Evolutionary conservation across 2,888 invertebrate species (phyloP).

Genomic region (Dermolepida albohirtum): DNA sequence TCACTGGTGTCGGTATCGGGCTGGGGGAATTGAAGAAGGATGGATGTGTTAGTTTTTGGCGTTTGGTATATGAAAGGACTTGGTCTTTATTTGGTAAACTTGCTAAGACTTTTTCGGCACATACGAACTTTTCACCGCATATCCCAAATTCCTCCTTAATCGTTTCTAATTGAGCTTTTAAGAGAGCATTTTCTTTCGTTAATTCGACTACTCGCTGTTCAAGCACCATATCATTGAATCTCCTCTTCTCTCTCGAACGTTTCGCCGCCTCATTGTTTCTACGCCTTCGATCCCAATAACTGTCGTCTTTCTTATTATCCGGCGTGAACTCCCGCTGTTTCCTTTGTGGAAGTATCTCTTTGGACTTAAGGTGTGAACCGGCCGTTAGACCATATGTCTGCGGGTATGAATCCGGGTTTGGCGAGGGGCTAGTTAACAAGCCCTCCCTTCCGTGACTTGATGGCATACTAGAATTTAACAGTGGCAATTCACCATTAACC

Average conservation of each 20-base stretch:
- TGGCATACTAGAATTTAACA: conserved; percentile 69
- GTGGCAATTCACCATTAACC: conserved; percentile 76
- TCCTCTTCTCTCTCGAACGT: conserved; percentile 93
- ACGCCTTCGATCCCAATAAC: conserved; percentile 96
- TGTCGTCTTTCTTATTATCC: conserved; percentile 95
- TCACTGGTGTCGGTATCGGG: conserved; percentile 72
- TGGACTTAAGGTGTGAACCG: conserved; percentile 70
- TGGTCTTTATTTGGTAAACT: conserved; percentile 87
- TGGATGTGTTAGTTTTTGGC: conserved; percentile 70
- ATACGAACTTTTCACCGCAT: conserved; percentile 86
- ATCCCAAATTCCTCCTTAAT: conserved; percentile 94
- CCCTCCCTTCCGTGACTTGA: conserved; percentile 64
- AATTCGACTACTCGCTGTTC: conserved; percentile 94
- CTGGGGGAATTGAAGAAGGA: conserved; percentile 69
- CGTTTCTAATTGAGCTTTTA: conserved; percentile 92
- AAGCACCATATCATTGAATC: conserved; percentile 96
- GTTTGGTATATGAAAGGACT: conserved; percentile 84
- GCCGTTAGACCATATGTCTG: conserved; percentile 67
- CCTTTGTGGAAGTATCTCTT: conserved; percentile 88
- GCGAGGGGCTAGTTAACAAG: conserved; percentile 63
- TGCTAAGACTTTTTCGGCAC: conserved; percentile 89
- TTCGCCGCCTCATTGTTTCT: conserved; percentile 98
- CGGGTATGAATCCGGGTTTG: conserved; percentile 58
- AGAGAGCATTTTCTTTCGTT: conserved; percentile 94
- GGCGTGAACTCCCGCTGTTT: conserved; percentile 97